Percentiles rank a stretch among this genome's conserved stretches.
These are phyloP conservation scores for Excalfactoria chinensis DNA, from an alignment of 2,113 vertebrate genomes.

Conservation along the genomic window DNA sequence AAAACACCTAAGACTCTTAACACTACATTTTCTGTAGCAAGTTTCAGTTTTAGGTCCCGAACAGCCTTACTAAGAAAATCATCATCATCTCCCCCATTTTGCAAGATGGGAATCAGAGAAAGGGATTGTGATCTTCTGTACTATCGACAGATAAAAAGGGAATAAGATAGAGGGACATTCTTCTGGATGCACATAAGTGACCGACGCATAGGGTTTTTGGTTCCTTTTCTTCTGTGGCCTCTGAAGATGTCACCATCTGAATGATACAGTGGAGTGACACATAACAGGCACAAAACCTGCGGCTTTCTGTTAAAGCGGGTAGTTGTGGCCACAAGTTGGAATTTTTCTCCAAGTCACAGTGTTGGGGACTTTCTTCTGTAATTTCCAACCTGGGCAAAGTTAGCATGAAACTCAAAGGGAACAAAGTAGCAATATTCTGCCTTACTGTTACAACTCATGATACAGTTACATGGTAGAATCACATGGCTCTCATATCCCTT, in stretches of 20 bases:
- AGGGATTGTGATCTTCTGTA: not conserved
- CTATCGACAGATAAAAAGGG: not conserved
- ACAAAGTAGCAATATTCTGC: not conserved
- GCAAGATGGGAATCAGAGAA: not conserved
- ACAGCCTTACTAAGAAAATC: not conserved
- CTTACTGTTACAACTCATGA: not conserved
- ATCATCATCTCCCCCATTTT: not conserved
- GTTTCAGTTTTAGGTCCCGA: not conserved
- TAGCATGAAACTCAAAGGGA: not conserved
- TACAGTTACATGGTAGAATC: not conserved
- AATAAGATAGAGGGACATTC: not conserved
- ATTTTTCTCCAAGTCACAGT: not conserved
- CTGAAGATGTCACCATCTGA: not conserved
- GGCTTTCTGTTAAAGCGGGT: not conserved
- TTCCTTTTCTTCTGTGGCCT: not conserved
- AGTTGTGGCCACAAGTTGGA: not conserved
- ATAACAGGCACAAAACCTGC: not conserved
- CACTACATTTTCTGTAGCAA: not conserved
- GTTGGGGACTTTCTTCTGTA: constrained; percentile 1
- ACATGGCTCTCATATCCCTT: accelerated
- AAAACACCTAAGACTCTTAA: not conserved
- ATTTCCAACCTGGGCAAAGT: not conserved
- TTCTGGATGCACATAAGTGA: not conserved
- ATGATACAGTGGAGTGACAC: not conserved
- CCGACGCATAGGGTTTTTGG: not conserved